Evolutionary conservation across 2,113 vertebrate genomes (phyloP), one percentile per base, ranked within the genome.

Genomic region (Protobothrops mucrosquamatus): DNA sequence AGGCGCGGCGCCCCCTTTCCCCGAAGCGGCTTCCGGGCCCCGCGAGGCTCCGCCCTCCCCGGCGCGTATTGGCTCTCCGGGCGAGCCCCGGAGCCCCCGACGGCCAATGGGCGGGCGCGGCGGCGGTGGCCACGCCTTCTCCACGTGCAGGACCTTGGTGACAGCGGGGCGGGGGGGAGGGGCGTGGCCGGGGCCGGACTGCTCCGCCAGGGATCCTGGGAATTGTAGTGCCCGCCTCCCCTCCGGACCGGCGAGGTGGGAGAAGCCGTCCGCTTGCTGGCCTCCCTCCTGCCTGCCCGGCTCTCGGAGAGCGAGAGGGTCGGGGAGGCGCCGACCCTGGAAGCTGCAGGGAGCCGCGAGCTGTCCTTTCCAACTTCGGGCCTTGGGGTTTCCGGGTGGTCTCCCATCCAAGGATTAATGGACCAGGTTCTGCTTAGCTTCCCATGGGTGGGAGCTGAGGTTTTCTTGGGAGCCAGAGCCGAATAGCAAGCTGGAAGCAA

Each of bases 71-170:
- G 96, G 95, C 46, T 87, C 87, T 26, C 46, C 18, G 89, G 89
- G 61, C 0, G 11, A 46, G 85, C 88, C 18, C 85, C 29, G 1
- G 88, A 52, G 2, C 2, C 1, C 6, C 0, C 6, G 0, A 0
- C 0, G 20, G 3, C 96, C 96, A 96, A 95, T 95, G 51, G 55
- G 0, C 0, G 14, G 1, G 0, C 0, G 1, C 20, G 18, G 9
- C 0, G 15, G 0, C 54, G 2, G 39, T 0, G 2, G 0, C 0
- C 22, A 85, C 95, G 93, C 95, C 96, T 87, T 87, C 96, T 96
- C 96, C 96, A 96, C 96, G 95, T 96, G 96, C 95, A 91, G 94
- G 64, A 85, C 85, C 95, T 93, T 95, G 94, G 96, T 96, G 96
- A 96, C 94, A 96, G 94, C 92, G 39, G 92, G 92, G 69, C 0